Evolutionary conservation across 2,113 vertebrate species (phyloP).

Genomic region (Hirundichthys speculiger): DNA sequence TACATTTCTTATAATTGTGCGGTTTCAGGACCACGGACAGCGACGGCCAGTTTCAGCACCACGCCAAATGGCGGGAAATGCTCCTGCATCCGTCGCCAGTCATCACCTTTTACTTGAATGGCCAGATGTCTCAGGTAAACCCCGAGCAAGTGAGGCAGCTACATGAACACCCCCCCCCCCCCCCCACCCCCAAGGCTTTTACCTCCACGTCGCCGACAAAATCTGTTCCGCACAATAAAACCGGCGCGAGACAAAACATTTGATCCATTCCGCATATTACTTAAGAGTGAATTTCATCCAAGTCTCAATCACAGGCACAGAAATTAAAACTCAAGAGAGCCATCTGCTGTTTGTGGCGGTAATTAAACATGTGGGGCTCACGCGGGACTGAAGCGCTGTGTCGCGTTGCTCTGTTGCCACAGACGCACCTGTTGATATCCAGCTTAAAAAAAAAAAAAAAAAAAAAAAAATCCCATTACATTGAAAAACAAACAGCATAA

Average conservation of each 20-base stretch:
- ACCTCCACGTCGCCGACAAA: too few relatives aligned
- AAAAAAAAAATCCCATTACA: neutral
- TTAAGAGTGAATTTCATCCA: constrained; percentile 10
- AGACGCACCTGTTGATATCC: constrained; percentile 59
- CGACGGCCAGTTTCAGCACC: constrained; percentile 15
- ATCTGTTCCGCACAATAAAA: neutral
- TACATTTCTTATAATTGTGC: too few relatives aligned
- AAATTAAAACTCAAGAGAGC: constrained; percentile 96
- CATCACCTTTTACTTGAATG: too few relatives aligned
- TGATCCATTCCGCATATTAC: constrained; percentile 4
- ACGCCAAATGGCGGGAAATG: neutral
- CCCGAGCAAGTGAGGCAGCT: too few relatives aligned
- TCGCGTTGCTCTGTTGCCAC: neutral
- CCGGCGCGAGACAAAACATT: neutral
- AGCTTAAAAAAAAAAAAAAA: neutral
- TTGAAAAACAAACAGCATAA: neutral
- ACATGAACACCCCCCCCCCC: too few relatives aligned
- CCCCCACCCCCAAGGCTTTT: too few relatives aligned
- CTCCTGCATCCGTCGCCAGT: too few relatives aligned
- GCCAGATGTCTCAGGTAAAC: too few relatives aligned
- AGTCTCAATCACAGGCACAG: constrained; percentile 46
- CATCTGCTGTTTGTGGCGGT: constrained; percentile 94
- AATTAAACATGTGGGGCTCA: constrained; percentile 79
- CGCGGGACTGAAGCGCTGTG: constrained; percentile 11
- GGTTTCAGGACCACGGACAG: constrained; percentile 75